These are phyloP conservation scores for Platygyra sinensis DNA, from an alignment of 64 coral and sea anemone species.

Conservation along the genomic window DNA sequence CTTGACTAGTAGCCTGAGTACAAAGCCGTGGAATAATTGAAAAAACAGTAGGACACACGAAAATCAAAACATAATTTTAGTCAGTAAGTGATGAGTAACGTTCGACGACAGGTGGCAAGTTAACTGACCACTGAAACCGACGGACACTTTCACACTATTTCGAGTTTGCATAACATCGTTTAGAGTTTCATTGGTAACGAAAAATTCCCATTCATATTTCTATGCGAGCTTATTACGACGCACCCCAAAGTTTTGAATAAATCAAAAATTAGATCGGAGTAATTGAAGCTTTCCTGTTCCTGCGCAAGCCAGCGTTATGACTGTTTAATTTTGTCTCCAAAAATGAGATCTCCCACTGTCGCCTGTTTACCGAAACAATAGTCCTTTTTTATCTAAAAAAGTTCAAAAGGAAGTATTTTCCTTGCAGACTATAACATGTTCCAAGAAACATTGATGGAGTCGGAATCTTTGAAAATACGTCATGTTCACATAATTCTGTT, in stretches of 20 bases:
- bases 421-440: background rate
- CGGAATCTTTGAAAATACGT: too few species aligned
- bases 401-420: background rate
- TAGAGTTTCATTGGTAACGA: background rate
- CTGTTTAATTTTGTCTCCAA: background rate
- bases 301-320: background rate
- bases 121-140: background rate
- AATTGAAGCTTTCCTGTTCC: background rate
- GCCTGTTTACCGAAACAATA: background rate
- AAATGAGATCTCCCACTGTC: background rate
- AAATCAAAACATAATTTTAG: conserved; percentile 6
- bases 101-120: background rate
- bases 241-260: background rate
- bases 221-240: background rate
- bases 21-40: conserved; percentile 13
- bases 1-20: background rate
- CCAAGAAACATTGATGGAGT: background rate
- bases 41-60: background rate
- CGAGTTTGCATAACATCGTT: background rate
- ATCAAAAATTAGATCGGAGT: background rate
- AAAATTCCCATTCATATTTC: background rate
- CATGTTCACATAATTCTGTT: too few species aligned
- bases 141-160: background rate
- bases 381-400: background rate
- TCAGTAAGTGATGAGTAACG: background rate